These are phyloP conservation scores for Pygoscelis antarcticus DNA, from an alignment of 2,113 vertebrate species.

Conservation along the genomic window DNA sequence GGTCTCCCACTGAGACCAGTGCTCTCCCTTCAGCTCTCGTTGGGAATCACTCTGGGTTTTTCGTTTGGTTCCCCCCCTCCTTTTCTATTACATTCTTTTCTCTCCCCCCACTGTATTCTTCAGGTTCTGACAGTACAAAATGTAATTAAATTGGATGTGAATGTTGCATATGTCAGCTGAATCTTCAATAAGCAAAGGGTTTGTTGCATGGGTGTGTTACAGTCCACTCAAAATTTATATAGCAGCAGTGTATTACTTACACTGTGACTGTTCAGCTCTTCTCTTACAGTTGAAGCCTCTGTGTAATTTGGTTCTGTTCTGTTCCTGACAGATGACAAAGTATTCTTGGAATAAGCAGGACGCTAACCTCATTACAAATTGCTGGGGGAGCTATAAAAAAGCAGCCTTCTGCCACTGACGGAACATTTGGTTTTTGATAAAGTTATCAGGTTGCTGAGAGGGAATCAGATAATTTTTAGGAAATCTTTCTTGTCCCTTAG, in stretches of 20 bases:
- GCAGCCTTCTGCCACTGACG: not conserved
- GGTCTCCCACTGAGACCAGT: not conserved
- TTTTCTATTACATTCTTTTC: not conserved
- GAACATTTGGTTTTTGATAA: not conserved
- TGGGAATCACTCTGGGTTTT: not conserved
- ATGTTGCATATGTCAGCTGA: not conserved
- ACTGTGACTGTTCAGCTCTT: not conserved
- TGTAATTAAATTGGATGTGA: not conserved
- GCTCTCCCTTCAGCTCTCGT: not conserved
- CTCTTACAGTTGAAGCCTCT: not conserved
- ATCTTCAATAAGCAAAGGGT: not conserved
- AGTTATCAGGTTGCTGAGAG: not conserved
- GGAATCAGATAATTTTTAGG: not conserved
- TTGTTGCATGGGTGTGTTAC: not conserved
- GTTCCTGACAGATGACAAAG: not conserved
- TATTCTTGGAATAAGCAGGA: not conserved
- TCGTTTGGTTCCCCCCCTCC: not conserved
- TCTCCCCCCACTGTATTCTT: fast-evolving
- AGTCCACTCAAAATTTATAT: not conserved
- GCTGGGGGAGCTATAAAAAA: not conserved
- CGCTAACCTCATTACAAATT: not conserved
- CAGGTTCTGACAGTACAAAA: not conserved
- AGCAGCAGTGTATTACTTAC: not conserved
- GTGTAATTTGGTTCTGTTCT: not conserved
- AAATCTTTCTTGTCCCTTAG: constrained; percentile 64